phyloP scores from a whole-genome alignment of 2,888 invertebrate species.

The Allolobophora icterica region DNA sequence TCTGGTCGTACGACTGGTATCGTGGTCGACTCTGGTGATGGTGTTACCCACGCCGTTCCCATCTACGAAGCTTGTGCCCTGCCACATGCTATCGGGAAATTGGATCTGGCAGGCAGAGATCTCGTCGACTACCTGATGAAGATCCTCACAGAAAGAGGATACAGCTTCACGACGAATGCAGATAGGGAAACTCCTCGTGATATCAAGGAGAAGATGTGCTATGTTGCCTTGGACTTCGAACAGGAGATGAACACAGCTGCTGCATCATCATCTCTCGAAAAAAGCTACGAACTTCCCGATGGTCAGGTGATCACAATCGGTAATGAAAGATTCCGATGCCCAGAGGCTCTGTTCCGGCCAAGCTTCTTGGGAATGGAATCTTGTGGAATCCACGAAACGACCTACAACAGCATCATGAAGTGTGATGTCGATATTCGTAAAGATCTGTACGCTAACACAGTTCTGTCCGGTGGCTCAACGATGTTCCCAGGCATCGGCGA shows the following conservation, averaged over 20 bases:
- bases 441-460: conserved; percentile 71
- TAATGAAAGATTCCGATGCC: conserved; percentile 60
- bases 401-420: conserved; percentile 62
- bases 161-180: conserved; percentile 68
- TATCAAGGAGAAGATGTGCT: conserved; percentile 92
- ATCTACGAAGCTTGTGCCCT: conserved; percentile 72
- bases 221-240: conserved; percentile 91
- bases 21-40: conserved; percentile 92
- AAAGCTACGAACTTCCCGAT: conserved; percentile 73
- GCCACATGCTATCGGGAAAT: conserved; percentile 93
- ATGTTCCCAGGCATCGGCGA: conserved; percentile 97
- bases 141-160: conserved; percentile 70
- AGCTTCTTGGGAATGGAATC: conserved; percentile 61
- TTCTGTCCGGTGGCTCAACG: conserved; percentile 90
- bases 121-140: conserved; percentile 96
- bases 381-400: conserved; percentile 54
- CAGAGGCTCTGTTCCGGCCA: conserved; percentile 63
- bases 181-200: conserved; percentile 92
- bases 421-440: conserved; percentile 65
- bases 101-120: conserved; percentile 94
- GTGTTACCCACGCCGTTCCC: conserved; percentile 93
- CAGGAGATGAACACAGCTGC: conserved; percentile 94
- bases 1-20: conserved; percentile 93
- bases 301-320: conserved; percentile 61
- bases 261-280: conserved; percentile 86